A percentile compares a stretch with the other conserved stretches of the same genome.
These are phyloP conservation scores for Coregonus suidteri DNA, from an alignment of 2,797 vertebrate genomes.

Conservation along the genomic window DNA sequence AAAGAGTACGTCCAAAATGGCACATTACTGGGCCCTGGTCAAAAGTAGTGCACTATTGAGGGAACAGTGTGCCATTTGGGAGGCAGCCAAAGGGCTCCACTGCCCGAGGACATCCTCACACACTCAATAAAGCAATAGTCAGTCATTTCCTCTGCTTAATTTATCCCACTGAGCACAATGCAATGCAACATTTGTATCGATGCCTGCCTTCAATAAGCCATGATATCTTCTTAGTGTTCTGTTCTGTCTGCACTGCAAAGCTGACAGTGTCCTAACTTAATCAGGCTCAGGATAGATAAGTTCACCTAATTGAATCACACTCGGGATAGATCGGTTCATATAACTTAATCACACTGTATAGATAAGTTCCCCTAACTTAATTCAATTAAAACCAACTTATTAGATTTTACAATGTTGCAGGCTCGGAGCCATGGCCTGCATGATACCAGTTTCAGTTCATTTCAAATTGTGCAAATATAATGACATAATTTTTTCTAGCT, in stretches of 20 bases:
- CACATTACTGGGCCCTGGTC: not conserved
- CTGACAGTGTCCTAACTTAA: slow-evolving; percentile 36
- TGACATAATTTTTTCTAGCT: slow-evolving; percentile 46
- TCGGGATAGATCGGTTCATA: not conserved
- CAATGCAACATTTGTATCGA: slow-evolving; percentile 48
- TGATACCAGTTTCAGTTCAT: slow-evolving; percentile 22
- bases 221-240: slow-evolving; percentile 49
- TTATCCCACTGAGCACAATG: slow-evolving; percentile 67
- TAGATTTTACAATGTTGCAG: too few species aligned
- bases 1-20: not conserved
- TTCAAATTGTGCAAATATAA: slow-evolving; percentile 18
- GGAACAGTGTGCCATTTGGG: not conserved
- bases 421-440: slow-evolving; percentile 30
- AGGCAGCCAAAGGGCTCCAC: not conserved
- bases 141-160: slow-evolving; percentile 73
- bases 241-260: slow-evolving; percentile 49
- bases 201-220: slow-evolving; percentile 47
- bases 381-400: not conserved
- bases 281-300: not conserved
- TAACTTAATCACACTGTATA: not conserved
- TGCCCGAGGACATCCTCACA: slow-evolving; percentile 69
- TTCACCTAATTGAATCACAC: not conserved
- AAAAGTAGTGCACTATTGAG: not conserved
- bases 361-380: not conserved
- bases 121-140: slow-evolving; percentile 77